phyloP scores from a whole-genome alignment of 2,797 vertebrate species.

The Argya squamiceps region DNA sequence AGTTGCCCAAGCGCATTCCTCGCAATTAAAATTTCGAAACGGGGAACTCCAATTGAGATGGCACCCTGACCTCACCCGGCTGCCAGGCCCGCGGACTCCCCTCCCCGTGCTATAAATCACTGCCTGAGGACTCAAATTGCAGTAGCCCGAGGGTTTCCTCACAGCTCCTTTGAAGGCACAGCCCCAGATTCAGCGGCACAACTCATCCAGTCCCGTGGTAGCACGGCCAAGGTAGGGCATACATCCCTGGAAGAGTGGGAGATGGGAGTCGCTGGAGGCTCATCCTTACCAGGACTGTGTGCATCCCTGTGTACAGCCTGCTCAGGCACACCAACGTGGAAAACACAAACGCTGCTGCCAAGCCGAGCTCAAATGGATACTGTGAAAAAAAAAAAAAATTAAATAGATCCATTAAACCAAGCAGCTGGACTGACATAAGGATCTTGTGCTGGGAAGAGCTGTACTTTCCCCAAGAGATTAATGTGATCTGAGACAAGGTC shows the following conservation, averaged over 20 bases:
- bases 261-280: not conserved
- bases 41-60: not conserved
- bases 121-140: not conserved
- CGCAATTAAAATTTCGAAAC: not conserved
- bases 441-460: accelerated
- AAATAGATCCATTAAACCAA: not conserved
- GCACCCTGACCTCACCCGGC: not conserved
- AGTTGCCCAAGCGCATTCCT: not conserved
- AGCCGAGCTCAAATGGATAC: conserved; percentile 87
- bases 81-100: not conserved
- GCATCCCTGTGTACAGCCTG: conserved; percentile 95
- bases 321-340: conserved; percentile 92
- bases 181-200: not conserved
- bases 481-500: accelerated
- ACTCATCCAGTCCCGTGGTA: accelerated
- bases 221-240: accelerated
- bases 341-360: conserved; percentile 81
- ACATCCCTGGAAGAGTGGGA: accelerated
- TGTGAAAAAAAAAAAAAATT: conserved; percentile 53
- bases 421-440: not conserved
- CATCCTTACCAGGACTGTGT: conserved; percentile 92
- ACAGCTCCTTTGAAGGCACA: not conserved
- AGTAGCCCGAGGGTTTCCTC: not conserved
- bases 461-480: not conserved
- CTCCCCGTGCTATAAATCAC: not conserved